Evolutionary conservation across 2,888 invertebrate species (phyloP), one percentile per base, ranked within the genome.

Genomic region (Parnassius smintheus): DNA sequence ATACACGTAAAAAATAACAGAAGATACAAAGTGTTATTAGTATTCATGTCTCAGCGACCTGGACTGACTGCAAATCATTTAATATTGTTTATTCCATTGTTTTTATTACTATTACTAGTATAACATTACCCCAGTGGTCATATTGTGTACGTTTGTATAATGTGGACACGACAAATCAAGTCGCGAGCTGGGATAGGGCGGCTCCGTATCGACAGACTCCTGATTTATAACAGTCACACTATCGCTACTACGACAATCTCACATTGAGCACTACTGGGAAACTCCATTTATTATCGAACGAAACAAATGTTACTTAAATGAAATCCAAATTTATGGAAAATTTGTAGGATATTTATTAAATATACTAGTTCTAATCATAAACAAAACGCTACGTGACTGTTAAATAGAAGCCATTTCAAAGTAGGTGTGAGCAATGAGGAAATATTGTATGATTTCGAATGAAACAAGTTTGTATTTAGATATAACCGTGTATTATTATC

Each of bases 141-240:
- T 76, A 35, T 35, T 35, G 7, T 35, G 7, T 35, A 80, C 75
- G 82, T 83, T 79, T 74, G 76, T 76, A 76, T 85, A 82, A 81
- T 83, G 82, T 85, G 89, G 85, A 85, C 85, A 85, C 88, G 88
- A 91, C 91, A 91, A 91, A 91, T 90, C 90, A 91, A 86, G 79
- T 76, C 83, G 79, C 84, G 86, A 81, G 85, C 78, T 81, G 83
- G 84, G 80, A 76, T 83, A 83, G 91, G 90, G 86, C 88, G 87
- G 86, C 85, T 81, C 87, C 80, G 80, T 78, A 89, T 91, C 91
- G 92, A 92, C 92, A 89, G 84, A 66, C 75, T 75, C 66, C 83
- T 91, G 92, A 92, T 92, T 92, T 92, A 92, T 90, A 74, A 82
- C 72, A 78, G 77, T 77, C 72, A 70, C 80, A 82, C 81, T 89